A percentile compares a stretch with the other conserved stretches of the same genome.
Conservation (phyloP, 2,113 vertebrate genomes). For the Willisornis vidua region DNA sequence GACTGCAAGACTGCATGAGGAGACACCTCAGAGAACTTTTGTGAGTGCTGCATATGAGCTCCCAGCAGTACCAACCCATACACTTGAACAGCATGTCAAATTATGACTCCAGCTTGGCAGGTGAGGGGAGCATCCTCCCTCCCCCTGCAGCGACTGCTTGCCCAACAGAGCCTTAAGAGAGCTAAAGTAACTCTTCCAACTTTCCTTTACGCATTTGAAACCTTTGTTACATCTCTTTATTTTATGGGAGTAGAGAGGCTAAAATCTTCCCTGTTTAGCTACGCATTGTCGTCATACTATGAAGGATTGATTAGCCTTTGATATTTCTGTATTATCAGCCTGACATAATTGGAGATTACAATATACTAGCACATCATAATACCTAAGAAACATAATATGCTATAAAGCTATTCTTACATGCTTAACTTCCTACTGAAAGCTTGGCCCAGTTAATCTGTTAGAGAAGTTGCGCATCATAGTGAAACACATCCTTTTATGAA, state of each 20-base stretch:
- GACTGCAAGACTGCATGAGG: fast-evolving
- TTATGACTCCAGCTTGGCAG: background rate
- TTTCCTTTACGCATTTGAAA: background rate
- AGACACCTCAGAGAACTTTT: background rate
- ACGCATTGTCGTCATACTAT: background rate
- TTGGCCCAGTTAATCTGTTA: background rate
- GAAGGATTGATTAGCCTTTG: background rate
- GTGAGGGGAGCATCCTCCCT: fast-evolving
- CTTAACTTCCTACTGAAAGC: background rate
- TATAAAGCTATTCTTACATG: background rate
- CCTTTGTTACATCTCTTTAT: background rate
- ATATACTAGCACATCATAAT: background rate
- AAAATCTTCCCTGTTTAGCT: background rate
- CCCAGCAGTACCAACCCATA: no score
- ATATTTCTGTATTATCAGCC: background rate
- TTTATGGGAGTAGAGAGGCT: background rate
- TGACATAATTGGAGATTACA: background rate
- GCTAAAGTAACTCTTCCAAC: background rate
- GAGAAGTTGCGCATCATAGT: background rate
- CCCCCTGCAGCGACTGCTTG: background rate
- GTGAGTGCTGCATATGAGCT: fast-evolving
- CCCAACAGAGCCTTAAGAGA: background rate
- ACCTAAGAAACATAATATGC: background rate
- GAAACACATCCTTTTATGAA: background rate
- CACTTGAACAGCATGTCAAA: background rate